A percentile compares a stretch with the other conserved stretches of the same genome.
phyloP scores from a whole-genome alignment of 1,140 invertebrate species.

The Cyclina sinensis region DNA sequence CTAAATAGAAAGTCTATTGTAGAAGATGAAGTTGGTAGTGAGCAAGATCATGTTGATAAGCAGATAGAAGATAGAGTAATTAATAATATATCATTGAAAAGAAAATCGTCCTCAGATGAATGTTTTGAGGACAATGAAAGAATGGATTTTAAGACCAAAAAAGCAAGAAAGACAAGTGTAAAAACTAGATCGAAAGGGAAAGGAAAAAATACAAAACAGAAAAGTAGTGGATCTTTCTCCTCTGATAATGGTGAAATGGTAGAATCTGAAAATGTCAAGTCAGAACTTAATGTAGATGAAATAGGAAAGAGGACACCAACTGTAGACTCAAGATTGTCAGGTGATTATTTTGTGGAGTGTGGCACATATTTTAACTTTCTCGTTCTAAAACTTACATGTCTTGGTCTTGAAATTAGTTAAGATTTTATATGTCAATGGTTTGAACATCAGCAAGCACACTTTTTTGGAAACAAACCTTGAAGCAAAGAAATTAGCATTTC shows the following conservation, averaged over 20 bases:
- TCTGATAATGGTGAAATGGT: background rate
- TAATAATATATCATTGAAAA: background rate
- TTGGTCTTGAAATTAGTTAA: too few relatives aligned
- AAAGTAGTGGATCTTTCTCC: background rate
- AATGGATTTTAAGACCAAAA: background rate
- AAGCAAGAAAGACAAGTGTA: constrained; percentile 28
- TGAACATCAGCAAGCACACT: too few relatives aligned
- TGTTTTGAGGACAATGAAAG: background rate
- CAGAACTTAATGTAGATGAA: background rate
- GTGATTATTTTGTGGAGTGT: background rate
- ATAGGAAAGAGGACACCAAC: background rate
- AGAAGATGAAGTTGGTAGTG: background rate
- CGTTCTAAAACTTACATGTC: too few relatives aligned
- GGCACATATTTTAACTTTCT: too few relatives aligned
- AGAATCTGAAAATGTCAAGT: background rate
- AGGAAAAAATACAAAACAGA: background rate
- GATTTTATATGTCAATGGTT: too few relatives aligned
- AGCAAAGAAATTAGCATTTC: too few relatives aligned
- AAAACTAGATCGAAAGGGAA: background rate
- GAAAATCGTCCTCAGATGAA: constrained; percentile 50
- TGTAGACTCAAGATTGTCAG: background rate
- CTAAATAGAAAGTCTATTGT: background rate
- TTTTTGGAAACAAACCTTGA: too few relatives aligned
- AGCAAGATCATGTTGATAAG: background rate
- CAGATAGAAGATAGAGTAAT: too few relatives aligned